Evolutionary conservation across 2,888 invertebrate genomes (phyloP).

Genomic region (Helobdella robusta): DNA sequence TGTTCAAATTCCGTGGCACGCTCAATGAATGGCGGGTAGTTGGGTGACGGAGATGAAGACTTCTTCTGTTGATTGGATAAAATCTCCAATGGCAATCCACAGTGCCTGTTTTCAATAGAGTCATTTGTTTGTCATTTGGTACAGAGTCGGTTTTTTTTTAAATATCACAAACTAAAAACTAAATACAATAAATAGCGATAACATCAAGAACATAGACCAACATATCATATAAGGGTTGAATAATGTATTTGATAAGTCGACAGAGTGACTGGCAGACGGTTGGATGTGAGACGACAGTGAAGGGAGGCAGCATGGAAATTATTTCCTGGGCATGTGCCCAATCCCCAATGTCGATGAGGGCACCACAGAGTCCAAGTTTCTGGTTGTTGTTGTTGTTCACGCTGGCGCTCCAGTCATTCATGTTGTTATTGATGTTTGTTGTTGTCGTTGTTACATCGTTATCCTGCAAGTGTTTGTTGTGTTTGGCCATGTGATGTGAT

Average conservation of each 20-base stretch:
- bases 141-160: too few relatives aligned
- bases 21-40: constrained; percentile 36
- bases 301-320: constrained; percentile 68
- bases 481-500: neutral
- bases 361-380: constrained; percentile 83
- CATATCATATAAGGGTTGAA: constrained; percentile 72
- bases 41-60: constrained; percentile 13
- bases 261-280: constrained; percentile 71
- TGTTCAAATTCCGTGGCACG: constrained; percentile 64
- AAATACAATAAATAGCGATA: too few relatives aligned
- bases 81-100: constrained; percentile 58
- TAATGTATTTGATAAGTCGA: constrained; percentile 66
- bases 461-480: neutral
- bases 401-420: neutral
- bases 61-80: constrained; percentile 36
- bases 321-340: constrained; percentile 77
- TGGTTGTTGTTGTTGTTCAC: constrained; percentile 62
- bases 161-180: too few relatives aligned
- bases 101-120: constrained; percentile 64
- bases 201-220: too few relatives aligned
- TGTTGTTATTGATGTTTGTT: neutral
- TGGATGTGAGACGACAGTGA: constrained; percentile 66
- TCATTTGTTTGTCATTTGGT: too few relatives aligned
- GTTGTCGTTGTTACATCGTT: constrained; percentile 1
- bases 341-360: constrained; percentile 74